These are phyloP conservation scores for Cynopterus brachyotis DNA, from an alignment of 2,113 vertebrate genomes.

Conservation along the genomic window DNA sequence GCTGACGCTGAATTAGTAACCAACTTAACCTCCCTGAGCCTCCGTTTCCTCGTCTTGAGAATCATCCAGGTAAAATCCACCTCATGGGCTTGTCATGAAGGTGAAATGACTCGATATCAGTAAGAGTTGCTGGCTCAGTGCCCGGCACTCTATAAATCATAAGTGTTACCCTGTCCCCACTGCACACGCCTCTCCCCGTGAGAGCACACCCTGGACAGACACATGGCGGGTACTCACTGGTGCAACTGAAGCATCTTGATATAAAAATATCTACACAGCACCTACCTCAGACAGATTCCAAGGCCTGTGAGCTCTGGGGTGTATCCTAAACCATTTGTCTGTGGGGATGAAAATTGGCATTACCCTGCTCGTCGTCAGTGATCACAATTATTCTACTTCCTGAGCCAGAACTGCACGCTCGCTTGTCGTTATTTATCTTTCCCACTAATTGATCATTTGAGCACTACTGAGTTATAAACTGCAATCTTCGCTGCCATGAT, in stretches of 20 bases:
- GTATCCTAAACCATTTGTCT: not conserved
- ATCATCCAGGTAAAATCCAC: not conserved
- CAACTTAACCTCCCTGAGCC: not conserved
- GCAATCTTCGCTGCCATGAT: not conserved
- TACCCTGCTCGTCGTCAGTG: not conserved
- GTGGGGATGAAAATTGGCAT: not conserved
- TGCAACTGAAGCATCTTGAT: not conserved
- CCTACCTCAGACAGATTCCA: not conserved
- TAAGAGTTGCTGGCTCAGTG: not conserved
- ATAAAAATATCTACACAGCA: not conserved
- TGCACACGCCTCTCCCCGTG: accelerated
- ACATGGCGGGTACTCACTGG: not conserved
- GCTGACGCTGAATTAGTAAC: not conserved
- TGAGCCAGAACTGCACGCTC: not conserved
- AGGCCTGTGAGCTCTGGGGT: not conserved
- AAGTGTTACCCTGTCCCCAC: not conserved
- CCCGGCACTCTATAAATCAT: not conserved
- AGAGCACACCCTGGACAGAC: not conserved
- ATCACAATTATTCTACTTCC: not conserved
- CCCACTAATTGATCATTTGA: not conserved
- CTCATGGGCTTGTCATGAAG: not conserved
- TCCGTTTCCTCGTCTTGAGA: not conserved
- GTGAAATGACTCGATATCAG: not conserved
- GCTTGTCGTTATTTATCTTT: not conserved
- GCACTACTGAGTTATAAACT: not conserved